Base-by-base conservation (phyloP, 2,113 vertebrate genomes). In the Girardinichthys multiradiatus region DNA sequence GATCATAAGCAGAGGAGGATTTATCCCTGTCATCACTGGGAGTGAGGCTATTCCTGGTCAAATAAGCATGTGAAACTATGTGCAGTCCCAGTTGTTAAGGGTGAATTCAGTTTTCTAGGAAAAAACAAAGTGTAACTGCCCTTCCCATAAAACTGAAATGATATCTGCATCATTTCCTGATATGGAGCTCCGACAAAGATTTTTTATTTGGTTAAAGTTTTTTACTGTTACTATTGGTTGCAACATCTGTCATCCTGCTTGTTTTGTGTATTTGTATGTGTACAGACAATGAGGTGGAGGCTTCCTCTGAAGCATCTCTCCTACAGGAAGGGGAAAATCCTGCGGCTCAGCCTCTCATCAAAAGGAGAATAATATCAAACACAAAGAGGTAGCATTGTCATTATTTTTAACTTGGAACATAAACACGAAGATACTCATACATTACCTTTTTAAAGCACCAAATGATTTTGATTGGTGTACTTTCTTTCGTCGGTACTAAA, bases 11-110 rank as follows among this genome's bases (percentile, higher is more conserved):
- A 35, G 27, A 72, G n/a, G 60, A 39, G 62, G n/a, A n/a, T n/a
- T 67, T 11, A 33, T 10, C 26, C 13, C 26, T 74, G 68, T 67
- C 28, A 10, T 68, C 31, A 48, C 15, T 31, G 30, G 61, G 12
- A 58, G 24, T 12, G n/a, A 45, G 45, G 71, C 82, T 3, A 68
- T 62, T 73, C 82, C 33, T 87, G 77, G 79, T 86, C 77, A 89
- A 89, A 88, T 75, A 88, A 37, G 70, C 77, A 66, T 68, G n/a
- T 86, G 30, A 45, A 0, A 60, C 35, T 39, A 4, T 21, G 33
- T 17, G 21, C 12, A 35, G 35, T 33, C 21, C 24, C 24, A 26
- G 11, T 45, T 8, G 3, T 27, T 21, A 45, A 29, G 35, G 26
- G 5, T 65, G 13, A 28, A 42, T 54, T 51, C 6, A n/a, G 19